Evolutionary conservation across 2,113 vertebrate genomes (phyloP).

Genomic region (Plestiodon gilberti): DNA sequence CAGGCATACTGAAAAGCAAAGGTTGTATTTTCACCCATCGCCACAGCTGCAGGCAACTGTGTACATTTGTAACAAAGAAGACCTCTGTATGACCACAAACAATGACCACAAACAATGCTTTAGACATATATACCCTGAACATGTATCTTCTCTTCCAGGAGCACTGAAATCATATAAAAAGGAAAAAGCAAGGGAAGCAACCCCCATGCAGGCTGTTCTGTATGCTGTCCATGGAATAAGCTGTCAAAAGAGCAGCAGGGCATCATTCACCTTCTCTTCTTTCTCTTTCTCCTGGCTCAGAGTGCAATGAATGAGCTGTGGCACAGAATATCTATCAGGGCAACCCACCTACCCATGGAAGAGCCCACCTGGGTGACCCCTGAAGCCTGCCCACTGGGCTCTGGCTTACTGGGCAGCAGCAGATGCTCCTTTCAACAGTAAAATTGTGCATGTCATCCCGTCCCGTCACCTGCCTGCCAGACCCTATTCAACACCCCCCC

Average conservation of each 20-base stretch:
- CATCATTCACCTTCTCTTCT: background rate
- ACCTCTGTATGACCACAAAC: background rate
- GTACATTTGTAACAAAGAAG: background rate
- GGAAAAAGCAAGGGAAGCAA: background rate
- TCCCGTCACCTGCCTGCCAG: too few species aligned
- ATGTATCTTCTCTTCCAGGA: background rate
- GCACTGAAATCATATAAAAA: background rate
- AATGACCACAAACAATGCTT: background rate
- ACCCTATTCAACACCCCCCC: too few species aligned
- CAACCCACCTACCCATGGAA: too few species aligned
- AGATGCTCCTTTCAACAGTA: too few species aligned
- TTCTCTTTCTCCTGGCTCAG: background rate
- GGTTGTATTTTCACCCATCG: background rate
- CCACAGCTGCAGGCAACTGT: background rate
- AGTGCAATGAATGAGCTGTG: background rate
- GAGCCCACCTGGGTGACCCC: too few species aligned
- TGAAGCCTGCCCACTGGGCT: too few species aligned
- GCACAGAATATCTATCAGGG: background rate
- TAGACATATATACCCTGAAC: background rate
- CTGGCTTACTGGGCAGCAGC: too few species aligned
- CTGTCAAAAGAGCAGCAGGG: background rate
- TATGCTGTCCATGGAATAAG: background rate
- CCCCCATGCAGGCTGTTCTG: background rate
- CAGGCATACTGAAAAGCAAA: slow-evolving; percentile 6
- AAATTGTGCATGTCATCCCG: too few species aligned